Base-by-base conservation (phyloP, 2,797 vertebrate genomes). In the Typhlichthys eigenmanni region DNA sequence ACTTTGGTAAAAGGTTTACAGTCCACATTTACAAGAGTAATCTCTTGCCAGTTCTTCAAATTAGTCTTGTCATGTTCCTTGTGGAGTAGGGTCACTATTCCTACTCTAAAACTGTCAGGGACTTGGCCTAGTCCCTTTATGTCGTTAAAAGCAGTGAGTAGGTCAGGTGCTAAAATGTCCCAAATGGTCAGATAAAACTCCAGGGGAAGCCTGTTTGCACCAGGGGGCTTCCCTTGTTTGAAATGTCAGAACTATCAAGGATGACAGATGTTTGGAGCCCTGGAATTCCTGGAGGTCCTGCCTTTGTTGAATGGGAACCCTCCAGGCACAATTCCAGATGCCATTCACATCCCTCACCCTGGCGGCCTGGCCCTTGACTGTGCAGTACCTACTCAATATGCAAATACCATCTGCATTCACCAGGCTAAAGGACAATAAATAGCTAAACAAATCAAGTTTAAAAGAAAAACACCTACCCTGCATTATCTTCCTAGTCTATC, bases 111-210 rank as follows among this genome's bases (percentile, higher is more conserved):
- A 13, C 55, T 68, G 55, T 68, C 68, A 0, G 64, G 66, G 0
- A 75, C 64, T 57, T n/a, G 1, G 24, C 56, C 61, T 0, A 59
- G 2, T 2, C 1, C 4, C 9, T 67, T 34, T 46, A 78, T 60
- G 0, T 71, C 62, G 0, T 45, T 78, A 65, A 76, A 78, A 75
- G 72, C 47, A 24, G 46, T 47, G 24, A 70, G 34, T 7, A 34
- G 7, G 34, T 34, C 4, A 34, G 34, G 34, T 34, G 34, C 34
- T 34, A 71, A 62, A 74, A 78, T 47, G 13, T 83, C 68, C 62
- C 71, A 73, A 62, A 74, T 76, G 0, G 58, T 76, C 1, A 2
- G 0, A 50, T 79, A 69, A 66, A 75, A 72, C 14, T 75, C 66
- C 1, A 64, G 0, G 1, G 70, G 66, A 0, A 75, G 72, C 0